phyloP scores from a whole-genome alignment of 2,888 invertebrate species.

The Callyntrura sp. region DNA sequence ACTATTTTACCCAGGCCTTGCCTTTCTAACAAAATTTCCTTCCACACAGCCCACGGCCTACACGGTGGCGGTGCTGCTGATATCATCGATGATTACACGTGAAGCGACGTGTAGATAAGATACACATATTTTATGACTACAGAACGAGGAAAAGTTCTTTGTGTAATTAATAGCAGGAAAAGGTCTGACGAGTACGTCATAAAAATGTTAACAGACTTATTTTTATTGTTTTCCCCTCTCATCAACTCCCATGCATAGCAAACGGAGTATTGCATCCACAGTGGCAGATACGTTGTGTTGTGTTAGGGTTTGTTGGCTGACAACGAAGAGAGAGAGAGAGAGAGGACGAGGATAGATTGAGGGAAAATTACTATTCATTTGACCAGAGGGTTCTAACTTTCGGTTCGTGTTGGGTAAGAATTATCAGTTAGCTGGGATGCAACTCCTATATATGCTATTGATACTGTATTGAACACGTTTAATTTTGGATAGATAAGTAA shows the following conservation, averaged over 20 bases:
- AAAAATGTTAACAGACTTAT: conserved; percentile 47
- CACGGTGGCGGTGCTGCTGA: not conserved
- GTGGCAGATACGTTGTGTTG: not conserved
- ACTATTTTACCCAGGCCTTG: not conserved
- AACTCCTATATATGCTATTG: not conserved
- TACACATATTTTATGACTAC: conserved; percentile 31
- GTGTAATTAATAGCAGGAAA: conserved; percentile 56
- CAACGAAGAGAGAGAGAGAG: not conserved
- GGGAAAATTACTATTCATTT: not conserved
- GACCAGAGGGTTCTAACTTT: too few relatives aligned
- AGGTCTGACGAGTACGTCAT: conserved; percentile 33
- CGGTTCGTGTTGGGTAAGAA: not conserved
- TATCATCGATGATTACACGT: conserved; percentile 39
- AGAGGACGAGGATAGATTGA: not conserved
- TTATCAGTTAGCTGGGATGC: not conserved
- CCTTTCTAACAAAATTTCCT: too few relatives aligned
- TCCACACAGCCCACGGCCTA: not conserved
- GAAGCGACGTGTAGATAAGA: conserved; percentile 31
- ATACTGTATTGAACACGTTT: not conserved
- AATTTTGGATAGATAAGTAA: not conserved
- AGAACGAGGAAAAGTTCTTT: conserved; percentile 48
- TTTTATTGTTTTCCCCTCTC: not conserved
- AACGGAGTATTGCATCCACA: not conserved
- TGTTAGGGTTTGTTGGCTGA: not conserved
- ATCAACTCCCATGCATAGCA: not conserved